Conservation (phyloP, 2,797 vertebrate genomes). For the Onychomys torridus region DNA sequence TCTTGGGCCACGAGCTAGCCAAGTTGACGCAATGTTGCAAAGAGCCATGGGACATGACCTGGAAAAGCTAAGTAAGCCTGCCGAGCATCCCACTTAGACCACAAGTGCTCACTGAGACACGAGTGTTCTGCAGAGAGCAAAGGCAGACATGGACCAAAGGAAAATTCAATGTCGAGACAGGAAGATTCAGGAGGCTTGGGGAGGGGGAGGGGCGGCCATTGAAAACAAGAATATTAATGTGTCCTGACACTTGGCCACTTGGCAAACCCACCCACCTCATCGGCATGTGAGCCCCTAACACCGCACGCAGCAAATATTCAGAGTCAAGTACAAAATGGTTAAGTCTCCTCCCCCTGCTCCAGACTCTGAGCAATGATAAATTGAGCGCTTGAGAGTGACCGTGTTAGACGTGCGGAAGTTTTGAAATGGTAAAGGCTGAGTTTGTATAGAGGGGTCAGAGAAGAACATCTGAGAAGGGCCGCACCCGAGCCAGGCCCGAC, state of each 20-base stretch:
- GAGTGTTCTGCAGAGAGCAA: background rate
- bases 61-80: background rate
- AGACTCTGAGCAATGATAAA: background rate
- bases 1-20: rapidly evolving
- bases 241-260: background rate
- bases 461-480: background rate
- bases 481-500: background rate
- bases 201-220: rapidly evolving
- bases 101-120: background rate
- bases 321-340: background rate
- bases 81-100: rapidly evolving
- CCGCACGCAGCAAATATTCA: background rate
- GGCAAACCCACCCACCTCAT: background rate
- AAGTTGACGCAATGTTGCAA: background rate
- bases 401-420: rapidly evolving
- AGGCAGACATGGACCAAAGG: background rate
- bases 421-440: background rate
- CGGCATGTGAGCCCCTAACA: background rate
- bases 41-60: background rate
- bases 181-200: background rate
- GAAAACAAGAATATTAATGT: background rate
- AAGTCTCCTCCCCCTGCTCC: background rate
- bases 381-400: background rate
- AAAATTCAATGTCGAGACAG: rapidly evolving
- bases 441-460: background rate